Evolutionary conservation across 2,113 vertebrate genomes (phyloP).

Genomic region (Azemiops feae): DNA sequence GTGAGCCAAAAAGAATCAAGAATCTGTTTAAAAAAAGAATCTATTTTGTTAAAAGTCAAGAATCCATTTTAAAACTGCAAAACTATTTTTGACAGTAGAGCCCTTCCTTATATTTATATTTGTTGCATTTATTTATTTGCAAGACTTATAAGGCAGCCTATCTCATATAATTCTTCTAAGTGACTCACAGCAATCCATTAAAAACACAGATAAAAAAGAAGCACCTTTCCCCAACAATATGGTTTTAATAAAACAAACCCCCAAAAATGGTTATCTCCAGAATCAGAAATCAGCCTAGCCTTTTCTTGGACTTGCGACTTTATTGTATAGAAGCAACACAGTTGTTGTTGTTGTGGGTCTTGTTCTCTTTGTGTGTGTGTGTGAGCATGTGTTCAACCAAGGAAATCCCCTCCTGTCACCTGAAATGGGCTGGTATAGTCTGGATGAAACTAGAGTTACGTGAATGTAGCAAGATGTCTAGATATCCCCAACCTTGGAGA

Average conservation of each 20-base stretch:
- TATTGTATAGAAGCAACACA: not conserved
- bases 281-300: not conserved
- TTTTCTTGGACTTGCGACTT: not conserved
- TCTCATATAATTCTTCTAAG: not conserved
- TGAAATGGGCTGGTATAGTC: not conserved
- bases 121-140: not conserved
- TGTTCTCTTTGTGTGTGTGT: not conserved
- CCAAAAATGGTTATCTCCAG: not conserved
- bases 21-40: not conserved
- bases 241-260: not conserved
- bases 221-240: not conserved
- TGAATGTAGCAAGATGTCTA: not conserved
- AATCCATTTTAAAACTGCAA: not conserved
- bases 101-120: not conserved
- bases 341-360: not conserved
- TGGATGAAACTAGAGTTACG: not conserved
- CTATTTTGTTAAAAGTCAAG: not conserved
- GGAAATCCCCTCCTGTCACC: not conserved
- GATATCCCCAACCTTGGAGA: not conserved
- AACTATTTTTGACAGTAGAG: not conserved
- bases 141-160: not conserved
- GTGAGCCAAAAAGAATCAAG: not conserved
- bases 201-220: not conserved
- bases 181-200: not conserved
- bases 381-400: not conserved